Evolutionary conservation across 2,113 vertebrate genomes (phyloP).

Genomic region (Pundamilia nyererei): DNA sequence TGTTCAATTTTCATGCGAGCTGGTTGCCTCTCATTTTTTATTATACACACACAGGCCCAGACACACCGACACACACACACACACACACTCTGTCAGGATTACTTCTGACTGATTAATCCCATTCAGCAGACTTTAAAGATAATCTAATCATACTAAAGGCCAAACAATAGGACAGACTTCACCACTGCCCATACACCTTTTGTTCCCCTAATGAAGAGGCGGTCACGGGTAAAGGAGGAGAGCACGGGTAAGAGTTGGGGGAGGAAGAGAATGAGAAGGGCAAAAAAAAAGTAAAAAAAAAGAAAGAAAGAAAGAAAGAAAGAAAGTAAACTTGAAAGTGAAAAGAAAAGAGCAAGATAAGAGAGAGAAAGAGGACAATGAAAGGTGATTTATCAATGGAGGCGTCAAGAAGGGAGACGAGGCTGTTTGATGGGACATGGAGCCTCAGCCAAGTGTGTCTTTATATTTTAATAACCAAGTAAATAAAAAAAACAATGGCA

Average conservation of each 20-base stretch:
- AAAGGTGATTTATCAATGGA: slow-evolving; percentile 48
- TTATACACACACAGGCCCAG: not conserved
- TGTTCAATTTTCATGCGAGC: slow-evolving; percentile 45
- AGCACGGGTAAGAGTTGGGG: not conserved
- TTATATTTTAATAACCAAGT: not conserved
- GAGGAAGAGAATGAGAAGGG: not conserved
- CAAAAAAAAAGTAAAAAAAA: not conserved
- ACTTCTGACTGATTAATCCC: slow-evolving; percentile 72
- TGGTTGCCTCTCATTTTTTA: slow-evolving; percentile 23
- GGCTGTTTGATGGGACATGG: not conserved
- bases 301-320: not conserved
- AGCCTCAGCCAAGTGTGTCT: not conserved
- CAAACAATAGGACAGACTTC: slow-evolving; percentile 63
- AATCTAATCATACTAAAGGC: slow-evolving; percentile 75
- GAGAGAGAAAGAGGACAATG: slow-evolving; percentile 28
- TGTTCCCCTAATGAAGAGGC: slow-evolving; percentile 64
- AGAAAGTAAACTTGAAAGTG: slow-evolving; percentile 47
- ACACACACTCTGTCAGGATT: slow-evolving; percentile 55
- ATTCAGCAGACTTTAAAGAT: slow-evolving; percentile 71
- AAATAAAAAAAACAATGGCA: not conserved
- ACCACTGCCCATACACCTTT: slow-evolving; percentile 51
- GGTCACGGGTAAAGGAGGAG: slow-evolving; percentile 18
- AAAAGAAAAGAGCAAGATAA: not conserved
- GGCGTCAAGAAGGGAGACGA: not conserved
- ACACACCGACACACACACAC: not conserved